A percentile compares a stretch with the other conserved stretches of the same genome.
Conservation (phyloP, 2,888 invertebrate species). For the Protophormia terraenovae region DNA sequence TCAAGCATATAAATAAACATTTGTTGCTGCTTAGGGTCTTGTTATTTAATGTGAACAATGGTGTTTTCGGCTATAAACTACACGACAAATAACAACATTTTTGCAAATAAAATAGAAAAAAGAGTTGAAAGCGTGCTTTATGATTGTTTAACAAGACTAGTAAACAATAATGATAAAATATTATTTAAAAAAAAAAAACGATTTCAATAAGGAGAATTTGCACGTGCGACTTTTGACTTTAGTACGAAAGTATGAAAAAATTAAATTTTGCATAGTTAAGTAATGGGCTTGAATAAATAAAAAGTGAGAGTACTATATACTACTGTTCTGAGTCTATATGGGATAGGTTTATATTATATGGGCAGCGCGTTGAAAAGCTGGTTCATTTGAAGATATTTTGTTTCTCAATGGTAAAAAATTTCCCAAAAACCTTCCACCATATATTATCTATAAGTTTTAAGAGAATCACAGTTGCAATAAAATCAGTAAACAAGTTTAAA, state of each 20-base stretch:
- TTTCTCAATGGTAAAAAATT: too few relatives aligned
- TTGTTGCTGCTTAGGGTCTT: constrained; percentile 42
- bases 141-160: constrained; percentile 50
- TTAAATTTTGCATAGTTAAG: too few relatives aligned
- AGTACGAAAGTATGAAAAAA: constrained; percentile 9
- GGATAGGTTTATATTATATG: too few relatives aligned
- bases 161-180: not conserved
- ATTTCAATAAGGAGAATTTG: constrained; percentile 11
- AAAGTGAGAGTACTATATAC: too few relatives aligned
- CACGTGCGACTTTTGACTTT: constrained; percentile 56
- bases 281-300: too few relatives aligned
- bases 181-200: not conserved
- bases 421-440: too few relatives aligned
- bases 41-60: constrained; percentile 21
- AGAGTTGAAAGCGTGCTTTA: constrained; percentile 55
- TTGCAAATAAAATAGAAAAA: not conserved
- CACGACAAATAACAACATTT: constrained; percentile 45
- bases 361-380: too few relatives aligned
- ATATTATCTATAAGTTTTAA: too few relatives aligned
- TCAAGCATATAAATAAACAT: constrained; percentile 60
- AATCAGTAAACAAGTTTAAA: too few relatives aligned
- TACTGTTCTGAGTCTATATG: too few relatives aligned
- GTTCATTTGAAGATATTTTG: too few relatives aligned
- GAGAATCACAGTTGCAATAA: too few relatives aligned
- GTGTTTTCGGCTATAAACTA: constrained; percentile 47